Evolutionary conservation across 2,888 invertebrate genomes (phyloP), one percentile per base, ranked within the genome.

Genomic region (Zelleria hepariella): DNA sequence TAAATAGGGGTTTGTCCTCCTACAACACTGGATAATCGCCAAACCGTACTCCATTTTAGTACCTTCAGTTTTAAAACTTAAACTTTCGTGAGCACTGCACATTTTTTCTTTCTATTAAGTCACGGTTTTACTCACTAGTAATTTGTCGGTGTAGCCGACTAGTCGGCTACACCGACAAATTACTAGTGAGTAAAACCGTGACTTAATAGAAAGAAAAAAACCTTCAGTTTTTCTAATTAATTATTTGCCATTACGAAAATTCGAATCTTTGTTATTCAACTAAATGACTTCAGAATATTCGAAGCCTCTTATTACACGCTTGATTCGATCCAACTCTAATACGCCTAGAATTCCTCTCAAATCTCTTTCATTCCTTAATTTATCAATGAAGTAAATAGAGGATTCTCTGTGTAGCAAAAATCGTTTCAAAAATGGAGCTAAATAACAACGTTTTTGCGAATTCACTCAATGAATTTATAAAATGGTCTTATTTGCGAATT

Each of bases 391-490:
- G 27, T 57, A 48, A 57, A 15, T 24, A 32, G 32, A 18, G 48
- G n/a, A 23, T 6, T 78, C 73, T 75, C 75, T 74, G 82, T 78
- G 74, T 51, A 21, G 51, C 51, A 80, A 86, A 84, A 86, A 86
- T 82, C 83, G 81, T 78, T 84, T 51, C 84, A 86, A 86, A 82
- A 86, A 85, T 85, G 72, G 86, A 82, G 87, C 87, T 87, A 84
- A 86, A 84, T 75, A 84, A 82, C 86, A 88, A 87, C 88, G 75
- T 87, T 88, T 42, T 86, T 84, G 88, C 87, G 88, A 32, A 77
- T 83, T 77, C 82, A 80, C 80, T 84, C 85, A 83, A 83, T 77
- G 32, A 42, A 42, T 42, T 42, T 78, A 74, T 72, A 71, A 66
- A 71, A 71, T n/a, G 32, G 15, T 42, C 32, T 32, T 7, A 7